Evolutionary conservation across 2,888 invertebrate species (phyloP).

Genomic region (Theristus sp.): DNA sequence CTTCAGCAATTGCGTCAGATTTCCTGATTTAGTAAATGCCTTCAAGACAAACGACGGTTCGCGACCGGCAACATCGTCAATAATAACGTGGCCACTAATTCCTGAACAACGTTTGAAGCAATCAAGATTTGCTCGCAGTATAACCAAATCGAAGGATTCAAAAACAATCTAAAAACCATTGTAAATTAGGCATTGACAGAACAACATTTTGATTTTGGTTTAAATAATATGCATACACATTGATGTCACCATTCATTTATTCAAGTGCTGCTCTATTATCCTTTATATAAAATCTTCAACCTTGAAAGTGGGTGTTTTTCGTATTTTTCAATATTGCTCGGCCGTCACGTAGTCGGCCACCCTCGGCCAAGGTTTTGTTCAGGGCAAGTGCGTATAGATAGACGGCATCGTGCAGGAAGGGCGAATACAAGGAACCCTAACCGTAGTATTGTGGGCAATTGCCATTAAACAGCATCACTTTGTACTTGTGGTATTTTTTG

Average conservation of each 20-base stretch:
- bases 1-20: constrained; percentile 1
- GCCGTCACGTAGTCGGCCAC: background rate
- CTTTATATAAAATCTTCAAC: too few relatives aligned
- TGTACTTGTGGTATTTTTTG: too few relatives aligned
- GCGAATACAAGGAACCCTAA: constrained; percentile 10
- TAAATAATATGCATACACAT: too few relatives aligned
- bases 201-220: too few relatives aligned
- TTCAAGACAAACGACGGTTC: constrained; percentile 7
- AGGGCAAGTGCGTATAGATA: constrained; percentile 13
- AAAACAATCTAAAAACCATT: too few relatives aligned
- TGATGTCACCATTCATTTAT: too few relatives aligned
- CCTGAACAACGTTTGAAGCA: background rate
- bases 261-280: too few relatives aligned
- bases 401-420: constrained; percentile 13
- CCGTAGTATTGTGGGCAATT: too few relatives aligned
- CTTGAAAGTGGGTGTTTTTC: background rate
- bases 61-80: constrained; percentile 4
- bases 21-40: constrained; percentile 1
- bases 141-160: background rate
- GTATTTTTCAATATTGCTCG: background rate
- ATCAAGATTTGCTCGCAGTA: background rate
- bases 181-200: too few relatives aligned
- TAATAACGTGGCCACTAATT: constrained; percentile 6
- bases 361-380: constrained; percentile 9
- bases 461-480: too few relatives aligned